These are phyloP conservation scores for Tinea pellionella DNA, from an alignment of 2,888 invertebrate species.

Conservation along the genomic window DNA sequence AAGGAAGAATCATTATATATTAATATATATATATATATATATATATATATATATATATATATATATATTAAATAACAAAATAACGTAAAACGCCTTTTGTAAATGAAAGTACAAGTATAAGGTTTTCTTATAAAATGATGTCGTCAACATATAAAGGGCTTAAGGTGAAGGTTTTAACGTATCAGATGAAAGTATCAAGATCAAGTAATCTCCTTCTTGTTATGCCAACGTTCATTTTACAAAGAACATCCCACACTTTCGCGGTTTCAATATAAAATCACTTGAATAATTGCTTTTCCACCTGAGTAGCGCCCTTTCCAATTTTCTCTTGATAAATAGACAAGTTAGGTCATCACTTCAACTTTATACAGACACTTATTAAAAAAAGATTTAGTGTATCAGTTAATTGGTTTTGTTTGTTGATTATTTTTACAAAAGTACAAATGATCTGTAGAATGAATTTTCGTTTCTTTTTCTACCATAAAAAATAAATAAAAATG, in stretches of 20 bases:
- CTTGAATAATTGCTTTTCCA: conserved; percentile 50
- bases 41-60: no score
- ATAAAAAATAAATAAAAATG: no score
- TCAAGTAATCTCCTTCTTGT: conserved; percentile 5
- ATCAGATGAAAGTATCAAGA: background rate
- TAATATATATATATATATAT: no score
- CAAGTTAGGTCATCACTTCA: conserved; percentile 8
- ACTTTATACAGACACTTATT: background rate
- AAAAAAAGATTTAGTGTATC: conserved; percentile 12
- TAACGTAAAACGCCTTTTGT: no score
- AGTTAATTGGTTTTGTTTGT: background rate
- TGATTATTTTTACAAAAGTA: no score
- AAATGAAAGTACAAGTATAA: conserved; percentile 2
- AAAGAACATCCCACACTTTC: conserved; percentile 29
- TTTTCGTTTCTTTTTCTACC: no score
- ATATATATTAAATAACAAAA: no score
- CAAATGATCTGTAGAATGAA: no score
- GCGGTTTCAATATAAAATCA: conserved; percentile 35
- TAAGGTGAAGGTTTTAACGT: conserved; percentile 8
- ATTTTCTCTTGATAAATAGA: conserved; percentile 29
- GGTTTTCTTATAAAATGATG: conserved; percentile 16
- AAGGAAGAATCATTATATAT: no score
- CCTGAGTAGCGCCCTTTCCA: conserved; percentile 31
- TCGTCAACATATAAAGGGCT: conserved; percentile 16
- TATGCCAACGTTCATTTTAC: conserved; percentile 25